Base-by-base conservation (phyloP, 2,888 invertebrate genomes). In the Gerris lacustris region DNA sequence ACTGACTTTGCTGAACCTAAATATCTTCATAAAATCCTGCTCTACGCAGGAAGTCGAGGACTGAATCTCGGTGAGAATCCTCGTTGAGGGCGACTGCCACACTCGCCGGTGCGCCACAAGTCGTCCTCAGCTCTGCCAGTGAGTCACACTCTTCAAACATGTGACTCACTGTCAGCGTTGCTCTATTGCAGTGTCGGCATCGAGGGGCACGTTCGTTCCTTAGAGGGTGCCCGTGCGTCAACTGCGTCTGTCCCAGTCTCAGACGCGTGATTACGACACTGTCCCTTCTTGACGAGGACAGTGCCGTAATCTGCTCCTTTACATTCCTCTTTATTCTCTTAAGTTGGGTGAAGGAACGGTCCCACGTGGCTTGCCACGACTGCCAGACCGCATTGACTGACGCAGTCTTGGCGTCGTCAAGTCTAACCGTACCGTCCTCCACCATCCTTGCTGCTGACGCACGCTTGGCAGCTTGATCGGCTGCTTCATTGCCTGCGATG, bases 71-170 rank as follows among this genome's bases (percentile, higher is more conserved):
- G 55, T 55, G 11, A 55, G 55, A 55, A 2, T 55, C 55, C 55
- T 55, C 55, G 55, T 9, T 11, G 15, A 55, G 55, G 55, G 55
- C 55, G 55, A 55, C 55, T 55, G 55, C 55, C 15, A 15, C 55
- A 55, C 55, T 55, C 55, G 55, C 55, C 55, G 55, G 55, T 55
- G 55, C 55, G 9, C 55, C 55, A 15, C 55, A 55, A 55, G 55
- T 55, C 15, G 9, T 55, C 55, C 55, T 55, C 15, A 55, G 9
- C 55, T 55, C 11, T 9, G 55, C 55, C 9, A 55, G 55, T 55
- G 55, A 55, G 11, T 11, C 55, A 55, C 55, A 55, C 9, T 55
- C 55, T 55, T 55, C 55, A 55, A 55, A 55, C 11, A 55, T 55
- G 55, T 55, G 55, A 55, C 11, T 55, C 55, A 55, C 55, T 55